A percentile compares a stretch with the other conserved stretches of the same genome.
Conservation (phyloP, 2,113 vertebrate genomes). For the Alouatta palliata region DNA sequence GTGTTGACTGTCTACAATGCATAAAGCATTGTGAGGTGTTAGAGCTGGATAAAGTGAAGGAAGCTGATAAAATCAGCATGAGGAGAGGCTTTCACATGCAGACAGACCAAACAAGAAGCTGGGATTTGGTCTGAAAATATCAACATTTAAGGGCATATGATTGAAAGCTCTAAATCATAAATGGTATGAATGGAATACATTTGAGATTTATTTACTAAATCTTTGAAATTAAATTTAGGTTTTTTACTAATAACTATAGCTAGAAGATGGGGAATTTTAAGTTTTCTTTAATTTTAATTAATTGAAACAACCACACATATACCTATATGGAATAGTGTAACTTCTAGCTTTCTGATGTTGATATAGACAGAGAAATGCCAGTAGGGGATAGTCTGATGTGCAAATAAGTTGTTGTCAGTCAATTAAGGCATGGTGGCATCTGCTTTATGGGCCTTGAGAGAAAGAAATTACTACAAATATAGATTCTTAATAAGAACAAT, state of each 20-base stretch:
- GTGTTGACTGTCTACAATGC: neutral
- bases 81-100: neutral
- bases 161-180: slow-evolving; percentile 43
- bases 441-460: neutral
- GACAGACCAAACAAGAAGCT: neutral
- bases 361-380: neutral
- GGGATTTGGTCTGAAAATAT: neutral
- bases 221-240: neutral
- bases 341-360: neutral
- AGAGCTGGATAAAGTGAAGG: neutral
- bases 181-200: neutral
- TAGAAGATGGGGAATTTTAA: neutral
- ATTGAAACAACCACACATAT: neutral
- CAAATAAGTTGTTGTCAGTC: neutral
- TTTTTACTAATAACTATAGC: neutral
- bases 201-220: slow-evolving; percentile 10
- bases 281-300: neutral
- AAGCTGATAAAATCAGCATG: neutral
- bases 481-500: neutral
- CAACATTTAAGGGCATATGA: neutral
- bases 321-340: neutral
- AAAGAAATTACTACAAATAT: neutral
- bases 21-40: neutral
- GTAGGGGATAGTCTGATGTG: neutral
- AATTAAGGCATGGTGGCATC: neutral